A percentile compares a stretch with the other conserved stretches of the same genome.
Conservation (phyloP, 2,888 invertebrate species). For the Melieria omissa region DNA sequence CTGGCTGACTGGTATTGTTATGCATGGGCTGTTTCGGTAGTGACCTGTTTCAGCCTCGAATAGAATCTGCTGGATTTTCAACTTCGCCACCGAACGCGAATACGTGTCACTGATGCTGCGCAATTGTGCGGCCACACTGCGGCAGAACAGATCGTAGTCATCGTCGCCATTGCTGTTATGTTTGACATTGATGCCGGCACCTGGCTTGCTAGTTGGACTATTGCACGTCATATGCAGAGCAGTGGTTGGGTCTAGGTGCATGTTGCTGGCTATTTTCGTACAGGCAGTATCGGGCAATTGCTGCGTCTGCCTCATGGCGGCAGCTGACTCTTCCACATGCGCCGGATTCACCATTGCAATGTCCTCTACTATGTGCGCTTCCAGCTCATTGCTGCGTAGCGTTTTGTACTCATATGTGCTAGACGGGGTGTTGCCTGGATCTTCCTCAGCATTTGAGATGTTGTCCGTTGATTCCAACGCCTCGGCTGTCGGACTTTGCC, state of each 20-base stretch:
- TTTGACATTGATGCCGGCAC: too few relatives aligned
- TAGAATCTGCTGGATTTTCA: conserved; percentile 53
- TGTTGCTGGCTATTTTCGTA: conserved; percentile 10
- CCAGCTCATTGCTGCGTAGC: not conserved
- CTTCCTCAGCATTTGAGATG: conserved; percentile 10
- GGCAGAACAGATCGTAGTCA: conserved; percentile 49
- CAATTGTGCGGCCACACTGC: conserved; percentile 50
- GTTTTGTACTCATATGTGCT: conserved; percentile 25
- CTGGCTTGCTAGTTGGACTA: too few relatives aligned
- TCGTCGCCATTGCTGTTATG: conserved; percentile 28
- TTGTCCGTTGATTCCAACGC: not conserved
- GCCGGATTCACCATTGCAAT: not conserved
- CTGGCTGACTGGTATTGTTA: conserved; percentile 8
- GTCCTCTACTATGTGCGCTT: conserved; percentile 9
- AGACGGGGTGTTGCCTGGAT: conserved; percentile 11
- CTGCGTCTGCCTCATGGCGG: too few relatives aligned
- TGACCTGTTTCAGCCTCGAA: conserved; percentile 53
- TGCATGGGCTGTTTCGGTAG: conserved; percentile 38
- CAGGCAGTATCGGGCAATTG: not conserved
- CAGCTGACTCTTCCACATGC: conserved; percentile 5
- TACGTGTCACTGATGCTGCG: conserved; percentile 47
- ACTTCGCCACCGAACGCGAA: conserved; percentile 50
- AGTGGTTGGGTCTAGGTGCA: not conserved
- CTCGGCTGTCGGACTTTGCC: conserved; percentile 2
- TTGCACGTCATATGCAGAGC: too few relatives aligned